These are phyloP conservation scores for Trissolcus japonicus DNA, from an alignment of 2,888 invertebrate genomes.

Conservation along the genomic window DNA sequence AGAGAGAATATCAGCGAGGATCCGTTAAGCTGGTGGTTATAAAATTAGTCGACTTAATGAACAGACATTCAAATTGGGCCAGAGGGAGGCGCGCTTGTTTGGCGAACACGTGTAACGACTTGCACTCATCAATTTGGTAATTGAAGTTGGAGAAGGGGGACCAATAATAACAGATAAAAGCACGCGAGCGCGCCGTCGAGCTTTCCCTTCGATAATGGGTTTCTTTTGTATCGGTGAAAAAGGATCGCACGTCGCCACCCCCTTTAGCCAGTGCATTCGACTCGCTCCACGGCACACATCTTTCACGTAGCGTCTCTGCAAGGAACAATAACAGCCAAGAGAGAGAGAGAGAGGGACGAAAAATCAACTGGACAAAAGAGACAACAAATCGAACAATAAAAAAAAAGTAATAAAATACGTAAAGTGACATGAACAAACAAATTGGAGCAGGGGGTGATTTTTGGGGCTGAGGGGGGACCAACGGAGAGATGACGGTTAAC, in stretches of 20 bases:
- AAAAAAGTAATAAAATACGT: conserved; percentile 8
- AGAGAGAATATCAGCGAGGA: background rate
- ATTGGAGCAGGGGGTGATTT: background rate
- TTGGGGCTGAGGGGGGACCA: background rate
- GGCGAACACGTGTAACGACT: conserved; percentile 45
- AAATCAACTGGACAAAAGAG: conserved; percentile 9
- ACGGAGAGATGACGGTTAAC: background rate
- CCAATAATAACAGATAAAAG: conserved; percentile 50
- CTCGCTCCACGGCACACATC: conserved; percentile 44
- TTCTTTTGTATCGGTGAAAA: conserved; percentile 53
- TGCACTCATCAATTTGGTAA: conserved; percentile 42
- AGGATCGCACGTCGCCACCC: conserved; percentile 49
- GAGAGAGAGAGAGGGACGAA: conserved; percentile 12
- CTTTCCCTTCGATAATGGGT: conserved; percentile 53
- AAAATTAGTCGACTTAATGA: conserved; percentile 4
- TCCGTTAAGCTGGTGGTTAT: background rate
- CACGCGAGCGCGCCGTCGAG: conserved; percentile 28
- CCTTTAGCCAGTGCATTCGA: conserved; percentile 44
- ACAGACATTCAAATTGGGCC: conserved; percentile 26
- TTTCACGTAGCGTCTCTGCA: conserved; percentile 48
- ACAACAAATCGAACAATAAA: conserved; percentile 13
- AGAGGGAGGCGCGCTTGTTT: conserved; percentile 28
- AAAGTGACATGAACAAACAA: background rate
- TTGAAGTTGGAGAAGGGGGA: conserved; percentile 47
- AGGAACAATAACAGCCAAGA: conserved; percentile 45